Conservation (phyloP, 2,888 invertebrate genomes). For the Amblyjoppa proteus region DNA sequence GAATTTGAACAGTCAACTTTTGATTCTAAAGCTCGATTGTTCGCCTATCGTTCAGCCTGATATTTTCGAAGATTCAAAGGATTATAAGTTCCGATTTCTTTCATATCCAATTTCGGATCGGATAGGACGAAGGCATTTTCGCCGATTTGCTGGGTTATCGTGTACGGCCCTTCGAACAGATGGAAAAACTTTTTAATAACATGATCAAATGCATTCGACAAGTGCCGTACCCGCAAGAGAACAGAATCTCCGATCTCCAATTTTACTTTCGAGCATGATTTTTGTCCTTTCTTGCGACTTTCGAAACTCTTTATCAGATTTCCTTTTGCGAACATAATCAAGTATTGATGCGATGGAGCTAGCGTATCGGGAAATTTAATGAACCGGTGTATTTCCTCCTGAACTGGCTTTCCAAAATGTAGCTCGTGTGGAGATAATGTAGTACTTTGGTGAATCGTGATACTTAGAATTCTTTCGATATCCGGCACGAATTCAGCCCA, state of each 20-base stretch:
- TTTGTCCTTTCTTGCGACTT: neutral
- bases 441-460: constrained; percentile 23
- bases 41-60: neutral
- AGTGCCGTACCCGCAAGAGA: neutral
- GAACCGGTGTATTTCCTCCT: constrained; percentile 14
- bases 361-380: constrained; percentile 4
- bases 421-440: constrained; percentile 48
- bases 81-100: neutral
- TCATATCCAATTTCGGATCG: neutral
- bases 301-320: neutral
- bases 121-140: neutral
- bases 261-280: neutral
- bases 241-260: neutral
- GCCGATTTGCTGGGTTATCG: neutral
- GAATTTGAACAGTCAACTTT: neutral
- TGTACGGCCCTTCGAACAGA: neutral
- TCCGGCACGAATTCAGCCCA: constrained; percentile 32
- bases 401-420: constrained; percentile 37
- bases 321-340: neutral
- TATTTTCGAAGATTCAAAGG: neutral
- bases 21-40: neutral
- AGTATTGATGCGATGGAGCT: neutral
- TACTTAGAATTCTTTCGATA: constrained; percentile 13
- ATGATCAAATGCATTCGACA: neutral
- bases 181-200: neutral